Base-by-base conservation (phyloP, 1,140 invertebrate species). In the Cyrtorhinus lividipennis region DNA sequence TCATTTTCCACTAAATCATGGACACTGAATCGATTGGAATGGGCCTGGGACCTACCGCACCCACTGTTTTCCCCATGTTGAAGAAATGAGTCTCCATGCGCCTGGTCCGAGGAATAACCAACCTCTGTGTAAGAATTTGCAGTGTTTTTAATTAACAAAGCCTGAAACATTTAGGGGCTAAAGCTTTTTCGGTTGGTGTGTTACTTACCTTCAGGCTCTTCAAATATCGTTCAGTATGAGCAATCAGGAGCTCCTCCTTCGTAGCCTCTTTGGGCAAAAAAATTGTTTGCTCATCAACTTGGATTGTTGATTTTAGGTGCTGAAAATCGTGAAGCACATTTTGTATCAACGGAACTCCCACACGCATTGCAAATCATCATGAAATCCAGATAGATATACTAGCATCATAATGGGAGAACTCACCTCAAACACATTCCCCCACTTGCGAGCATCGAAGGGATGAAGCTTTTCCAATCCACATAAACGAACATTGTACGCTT, bases 401-500 rank as follows among this genome's bases (percentile, higher is more conserved):
- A n/a, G n/a, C n/a, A n/a, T n/a, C n/a, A n/a, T n/a, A n/a, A n/a
- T n/a, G n/a, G n/a, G n/a, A n/a, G 45, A 46, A 68, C 62, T 67
- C 68, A 87, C 86, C 80, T 82, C 76, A 71, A 76, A 82, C 70
- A 92, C 82, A 71, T 84, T 82, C 59, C 81, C 81, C 85, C 90
- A 92, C 78, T 92, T 93, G 66, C 80, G 80, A 1, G 89, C 80
- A 80, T 93, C 90, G 75, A 93, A 92, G n/a, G 88, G 84, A 78
- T 92, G 90, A 18, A 90, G 75, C 71, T 84, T 88, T 74, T 92
- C 87, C 56, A 92, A 73, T 22, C 87, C 86, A 68, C 79, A 75
- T 71, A 91, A 87, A n/a, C 78, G 78, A 62, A 93, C 88, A 74
- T 91, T 87, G 72, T 93, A 93, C 61, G 85, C 79, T 25, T 80